Evolutionary conservation across 2,113 vertebrate genomes (phyloP), one percentile per base, ranked within the genome.

Genomic region (Verasper variegatus): DNA sequence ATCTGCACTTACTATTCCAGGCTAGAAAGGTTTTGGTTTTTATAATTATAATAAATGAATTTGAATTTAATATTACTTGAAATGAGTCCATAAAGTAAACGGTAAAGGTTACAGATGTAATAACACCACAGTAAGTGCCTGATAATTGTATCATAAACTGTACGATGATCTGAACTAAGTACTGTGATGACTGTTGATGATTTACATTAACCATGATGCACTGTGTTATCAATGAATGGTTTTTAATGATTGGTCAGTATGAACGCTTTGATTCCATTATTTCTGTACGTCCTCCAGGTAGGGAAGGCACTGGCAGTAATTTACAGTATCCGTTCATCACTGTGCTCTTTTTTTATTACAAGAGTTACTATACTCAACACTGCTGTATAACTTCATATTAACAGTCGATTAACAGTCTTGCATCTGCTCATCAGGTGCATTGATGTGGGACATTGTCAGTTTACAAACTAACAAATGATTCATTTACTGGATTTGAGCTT

Each of bases 81-180:
- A 67, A 49, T 9, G 18, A 55, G 2, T 23, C 21, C 17, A 27
- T 11, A 47, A 14, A 37, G 45, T 37, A 1, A 66, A 27, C 21
- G 54, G 40, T 67, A 20, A 74, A 67, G 20, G 11, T 24, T 68
- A 37, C 1, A 42, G 40, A 55, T 56, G 55, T 73, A 23, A 14
- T 51, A 2, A 11, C 24, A 27, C 15, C 70, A 15, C 64, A 73
- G 67, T 67, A 71, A 75, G 81, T 88, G 78, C 80, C 84, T 85
- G 24, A 63, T 13, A 40, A 63, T 49, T 6, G 5, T 56, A 27
- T 15, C 20, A n/a, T 12, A n/a, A 27, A 17, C 5, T 45, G 60
- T 37, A 72, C 13, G 31, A 62, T 68, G 23, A 70, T 31, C 27
- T 31, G 27, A 31, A 31, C 27, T 31, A 7, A 6, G n/a, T 31